Percentiles rank a stretch among this genome's conserved stretches.
Conservation (phyloP, 2,113 vertebrate genomes). For the Ivindomyrus marchei region DNA sequence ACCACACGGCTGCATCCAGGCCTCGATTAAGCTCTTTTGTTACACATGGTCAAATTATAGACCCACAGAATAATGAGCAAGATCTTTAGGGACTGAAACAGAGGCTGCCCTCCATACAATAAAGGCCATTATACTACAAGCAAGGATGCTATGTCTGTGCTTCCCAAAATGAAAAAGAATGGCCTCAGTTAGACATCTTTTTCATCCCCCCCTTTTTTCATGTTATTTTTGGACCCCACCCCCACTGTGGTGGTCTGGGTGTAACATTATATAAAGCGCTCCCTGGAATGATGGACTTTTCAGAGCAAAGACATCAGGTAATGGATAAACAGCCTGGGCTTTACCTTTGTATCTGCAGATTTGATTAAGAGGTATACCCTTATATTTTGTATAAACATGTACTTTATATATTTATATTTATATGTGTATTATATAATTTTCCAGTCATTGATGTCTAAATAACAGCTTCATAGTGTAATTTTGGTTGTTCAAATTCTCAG, state of each 20-base stretch:
- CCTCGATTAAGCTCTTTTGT: conserved; percentile 46
- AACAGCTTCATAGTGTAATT: background rate
- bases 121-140: background rate
- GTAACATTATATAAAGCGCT: background rate
- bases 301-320: background rate
- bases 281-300: background rate
- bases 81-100: background rate
- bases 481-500: background rate
- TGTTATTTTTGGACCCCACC: background rate
- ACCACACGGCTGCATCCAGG: background rate
- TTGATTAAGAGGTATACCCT: background rate
- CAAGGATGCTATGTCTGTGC: background rate
- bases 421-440: background rate
- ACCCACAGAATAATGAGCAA: background rate
- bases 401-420: background rate
- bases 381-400: background rate
- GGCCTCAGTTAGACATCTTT: background rate
- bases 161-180: background rate
- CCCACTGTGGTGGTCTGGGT: background rate
- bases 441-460: background rate
- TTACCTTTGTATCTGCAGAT: background rate
- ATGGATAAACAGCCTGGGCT: background rate
- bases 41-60: conserved; percentile 37
- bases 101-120: background rate
- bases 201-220: background rate